A percentile compares a stretch with the other conserved stretches of the same genome.
Conservation (phyloP, 2,888 invertebrate genomes). For the Lysandra coridon region DNA sequence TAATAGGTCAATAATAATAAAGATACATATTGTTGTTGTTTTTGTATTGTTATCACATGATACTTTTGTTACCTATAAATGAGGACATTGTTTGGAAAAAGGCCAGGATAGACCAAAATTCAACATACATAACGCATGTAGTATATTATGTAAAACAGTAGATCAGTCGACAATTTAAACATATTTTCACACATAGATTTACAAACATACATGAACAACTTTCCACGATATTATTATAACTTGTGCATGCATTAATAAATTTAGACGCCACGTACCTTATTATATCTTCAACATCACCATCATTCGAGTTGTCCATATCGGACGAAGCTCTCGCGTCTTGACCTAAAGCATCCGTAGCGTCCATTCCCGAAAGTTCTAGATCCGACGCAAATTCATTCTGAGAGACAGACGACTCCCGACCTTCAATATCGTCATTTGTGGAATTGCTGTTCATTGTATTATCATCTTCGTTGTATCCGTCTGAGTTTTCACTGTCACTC, state of each 20-base stretch:
- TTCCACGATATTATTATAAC: too few relatives aligned
- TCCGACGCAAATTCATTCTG: conserved; percentile 82
- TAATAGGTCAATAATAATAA: conserved; percentile 29
- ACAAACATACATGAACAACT: too few relatives aligned
- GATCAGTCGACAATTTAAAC: too few relatives aligned
- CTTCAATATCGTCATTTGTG: conserved; percentile 68
- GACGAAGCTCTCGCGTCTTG: conserved; percentile 71
- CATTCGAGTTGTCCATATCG: conserved; percentile 82
- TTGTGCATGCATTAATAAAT: too few relatives aligned
- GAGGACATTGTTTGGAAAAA: too few relatives aligned
- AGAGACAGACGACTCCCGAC: conserved; percentile 68
- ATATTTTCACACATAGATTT: too few relatives aligned
- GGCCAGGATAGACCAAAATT: too few relatives aligned
- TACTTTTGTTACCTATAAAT: too few relatives aligned
- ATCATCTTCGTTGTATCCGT: conserved; percentile 70
- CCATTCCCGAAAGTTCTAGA: conserved; percentile 82
- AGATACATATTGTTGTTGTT: too few relatives aligned
- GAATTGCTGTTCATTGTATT: conserved; percentile 72
- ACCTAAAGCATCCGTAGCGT: conserved; percentile 79
- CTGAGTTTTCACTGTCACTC: conserved; percentile 74
- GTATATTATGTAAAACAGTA: too few relatives aligned
- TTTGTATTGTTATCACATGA: too few relatives aligned
- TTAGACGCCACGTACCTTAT: conserved; percentile 60
- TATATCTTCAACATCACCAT: conserved; percentile 83
- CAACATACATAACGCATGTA: too few relatives aligned